Evolutionary conservation across 2,797 vertebrate species (phyloP).

Genomic region (Gambelia wislizenii): DNA sequence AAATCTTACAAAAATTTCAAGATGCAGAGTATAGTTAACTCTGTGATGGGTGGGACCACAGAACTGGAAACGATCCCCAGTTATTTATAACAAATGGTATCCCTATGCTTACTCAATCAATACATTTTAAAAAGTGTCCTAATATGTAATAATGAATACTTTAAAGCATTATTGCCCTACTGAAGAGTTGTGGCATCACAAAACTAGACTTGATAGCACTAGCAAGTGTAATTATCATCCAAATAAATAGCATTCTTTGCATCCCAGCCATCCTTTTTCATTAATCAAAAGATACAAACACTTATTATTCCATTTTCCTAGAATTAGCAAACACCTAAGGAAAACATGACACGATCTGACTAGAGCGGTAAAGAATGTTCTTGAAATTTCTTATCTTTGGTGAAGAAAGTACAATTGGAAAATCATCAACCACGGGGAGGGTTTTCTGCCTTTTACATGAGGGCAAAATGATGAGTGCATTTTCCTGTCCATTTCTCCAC

Average conservation of each 20-base stretch:
- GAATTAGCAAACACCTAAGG: slow-evolving; percentile 33
- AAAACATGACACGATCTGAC: slow-evolving; percentile 14
- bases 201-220: neutral
- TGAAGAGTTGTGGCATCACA: slow-evolving; percentile 63
- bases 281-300: slow-evolving; percentile 30
- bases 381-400: too few species aligned
- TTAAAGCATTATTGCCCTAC: slow-evolving; percentile 66
- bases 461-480: too few species aligned
- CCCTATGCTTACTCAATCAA: slow-evolving; percentile 46
- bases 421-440: too few species aligned
- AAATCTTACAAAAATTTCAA: slow-evolving; percentile 48
- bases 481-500: too few species aligned
- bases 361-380: neutral
- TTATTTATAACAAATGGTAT: slow-evolving; percentile 47
- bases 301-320: slow-evolving; percentile 53
- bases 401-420: too few species aligned
- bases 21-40: slow-evolving; percentile 37
- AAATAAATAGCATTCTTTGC: neutral
- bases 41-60: slow-evolving; percentile 44
- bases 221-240: neutral
- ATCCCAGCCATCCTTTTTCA: neutral
- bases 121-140: slow-evolving; percentile 17
- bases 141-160: slow-evolving; percentile 50
- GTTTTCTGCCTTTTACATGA: too few species aligned
- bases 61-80: slow-evolving; percentile 34